These are phyloP conservation scores for Lasius fuliginosus DNA, from an alignment of 2,888 invertebrate species.

Conservation along the genomic window DNA sequence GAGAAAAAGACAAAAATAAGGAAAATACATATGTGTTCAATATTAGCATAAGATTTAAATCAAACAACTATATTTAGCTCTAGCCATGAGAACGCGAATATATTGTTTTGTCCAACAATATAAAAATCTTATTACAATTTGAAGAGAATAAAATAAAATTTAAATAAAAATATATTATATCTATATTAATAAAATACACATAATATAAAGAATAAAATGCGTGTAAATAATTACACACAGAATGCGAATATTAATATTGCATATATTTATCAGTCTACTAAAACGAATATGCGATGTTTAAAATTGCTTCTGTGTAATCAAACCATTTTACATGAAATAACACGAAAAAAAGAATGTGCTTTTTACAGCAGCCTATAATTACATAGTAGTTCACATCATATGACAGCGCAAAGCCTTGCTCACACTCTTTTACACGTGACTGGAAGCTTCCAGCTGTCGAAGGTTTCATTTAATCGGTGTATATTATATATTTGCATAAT, in stretches of 20 bases:
- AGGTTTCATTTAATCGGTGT: constrained; percentile 14
- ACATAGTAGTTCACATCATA: neutral
- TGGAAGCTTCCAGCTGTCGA: neutral
- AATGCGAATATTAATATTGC: constrained; percentile 13
- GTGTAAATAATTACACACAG: neutral
- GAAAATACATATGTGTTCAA: neutral
- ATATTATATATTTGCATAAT: constrained; percentile 35
- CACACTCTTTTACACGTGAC: neutral
- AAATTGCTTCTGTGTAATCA: constrained; percentile 27
- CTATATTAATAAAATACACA: neutral
- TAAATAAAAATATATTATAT: neutral
- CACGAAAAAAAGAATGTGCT: constrained; percentile 6
- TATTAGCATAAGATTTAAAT: neutral
- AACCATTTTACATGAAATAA: constrained; percentile 34
- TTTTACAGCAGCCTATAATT: constrained; percentile 26
- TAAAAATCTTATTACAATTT: neutral
- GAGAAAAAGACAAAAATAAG: neutral
- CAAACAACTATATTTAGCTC: neutral
- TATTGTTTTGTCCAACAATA: too few species aligned
- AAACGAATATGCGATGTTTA: constrained; percentile 34
- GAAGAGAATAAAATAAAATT: constrained; percentile 16
- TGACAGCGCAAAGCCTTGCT: neutral
- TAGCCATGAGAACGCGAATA: neutral
- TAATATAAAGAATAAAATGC: constrained; percentile 20
- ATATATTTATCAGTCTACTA: constrained; percentile 27